Conservation (phyloP, 2,888 invertebrate species). For the Poecilus cupreus region DNA sequence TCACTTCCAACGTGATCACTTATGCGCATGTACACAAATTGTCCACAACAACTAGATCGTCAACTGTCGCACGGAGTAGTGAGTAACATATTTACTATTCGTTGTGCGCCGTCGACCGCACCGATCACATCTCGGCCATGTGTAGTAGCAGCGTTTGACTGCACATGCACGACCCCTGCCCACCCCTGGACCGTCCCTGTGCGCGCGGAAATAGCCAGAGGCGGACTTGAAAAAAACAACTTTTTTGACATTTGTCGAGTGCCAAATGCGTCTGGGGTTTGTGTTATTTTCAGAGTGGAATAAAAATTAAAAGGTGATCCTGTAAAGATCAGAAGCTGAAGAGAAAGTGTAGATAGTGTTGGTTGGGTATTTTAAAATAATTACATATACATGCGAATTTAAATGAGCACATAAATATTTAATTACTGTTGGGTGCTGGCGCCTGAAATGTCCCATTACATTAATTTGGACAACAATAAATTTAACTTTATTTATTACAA, state of each 20-base stretch:
- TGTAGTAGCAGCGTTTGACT: too few relatives aligned
- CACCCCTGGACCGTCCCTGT: too few relatives aligned
- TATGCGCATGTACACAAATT: too few relatives aligned
- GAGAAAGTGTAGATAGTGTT: slow-evolving; percentile 15
- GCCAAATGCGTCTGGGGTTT: slow-evolving; percentile 49
- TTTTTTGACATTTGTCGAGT: slow-evolving; percentile 45
- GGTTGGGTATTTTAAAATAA: slow-evolving; percentile 1
- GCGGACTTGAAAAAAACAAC: slow-evolving; percentile 20
- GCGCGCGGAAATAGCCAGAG: slow-evolving; percentile 41
- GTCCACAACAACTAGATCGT: too few relatives aligned
- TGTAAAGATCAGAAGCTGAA: not conserved
- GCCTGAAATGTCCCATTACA: not conserved
- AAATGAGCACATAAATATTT: slow-evolving; percentile 11
- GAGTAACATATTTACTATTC: too few relatives aligned
- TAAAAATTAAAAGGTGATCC: slow-evolving; percentile 16
- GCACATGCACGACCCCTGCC: too few relatives aligned
- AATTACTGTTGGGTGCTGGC: not conserved
- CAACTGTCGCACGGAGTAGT: too few relatives aligned
- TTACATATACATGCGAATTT: not conserved
- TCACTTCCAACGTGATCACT: too few relatives aligned
- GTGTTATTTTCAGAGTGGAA: slow-evolving; percentile 35
- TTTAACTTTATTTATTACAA: not conserved
- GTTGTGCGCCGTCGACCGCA: too few relatives aligned
- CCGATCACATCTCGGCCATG: too few relatives aligned
- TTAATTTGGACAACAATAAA: slow-evolving; percentile 12